Conservation (phyloP, 1,140 invertebrate species). For the Pseudoatta argentina region DNA sequence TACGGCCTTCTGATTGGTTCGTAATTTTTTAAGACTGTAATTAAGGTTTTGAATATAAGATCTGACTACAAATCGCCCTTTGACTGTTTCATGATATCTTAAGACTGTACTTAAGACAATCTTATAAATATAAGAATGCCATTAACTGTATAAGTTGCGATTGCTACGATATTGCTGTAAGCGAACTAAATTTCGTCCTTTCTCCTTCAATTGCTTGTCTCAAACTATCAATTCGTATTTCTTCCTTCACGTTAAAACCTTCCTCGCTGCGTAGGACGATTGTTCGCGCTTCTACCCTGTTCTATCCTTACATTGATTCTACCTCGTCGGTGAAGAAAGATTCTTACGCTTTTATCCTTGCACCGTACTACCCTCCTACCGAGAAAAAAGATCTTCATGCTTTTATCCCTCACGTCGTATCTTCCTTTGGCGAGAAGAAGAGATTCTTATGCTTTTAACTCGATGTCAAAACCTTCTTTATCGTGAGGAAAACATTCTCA, state of each 20-base stretch:
- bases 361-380: not conserved
- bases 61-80: too few relatives aligned
- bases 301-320: not conserved
- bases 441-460: conserved; percentile 42
- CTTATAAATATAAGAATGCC: too few relatives aligned
- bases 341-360: conserved; percentile 38
- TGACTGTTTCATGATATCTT: too few relatives aligned
- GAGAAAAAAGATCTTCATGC: conserved; percentile 11
- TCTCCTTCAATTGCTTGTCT: not conserved
- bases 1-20: too few relatives aligned
- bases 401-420: conserved; percentile 33
- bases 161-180: not conserved
- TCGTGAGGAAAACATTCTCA: conserved; percentile 4
- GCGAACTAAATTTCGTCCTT: not conserved
- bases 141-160: not conserved
- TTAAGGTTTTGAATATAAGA: too few relatives aligned
- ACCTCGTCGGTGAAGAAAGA: not conserved
- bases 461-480: conserved; percentile 43
- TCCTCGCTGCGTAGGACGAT: not conserved
- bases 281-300: conserved; percentile 1
- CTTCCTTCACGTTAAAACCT: not conserved
- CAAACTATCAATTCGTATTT: not conserved
- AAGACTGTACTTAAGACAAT: too few relatives aligned
- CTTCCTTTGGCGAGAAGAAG: conserved; percentile 13
- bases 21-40: too few relatives aligned